Evolutionary conservation across 2,113 vertebrate species (phyloP).

Genomic region (Martes martes): DNA sequence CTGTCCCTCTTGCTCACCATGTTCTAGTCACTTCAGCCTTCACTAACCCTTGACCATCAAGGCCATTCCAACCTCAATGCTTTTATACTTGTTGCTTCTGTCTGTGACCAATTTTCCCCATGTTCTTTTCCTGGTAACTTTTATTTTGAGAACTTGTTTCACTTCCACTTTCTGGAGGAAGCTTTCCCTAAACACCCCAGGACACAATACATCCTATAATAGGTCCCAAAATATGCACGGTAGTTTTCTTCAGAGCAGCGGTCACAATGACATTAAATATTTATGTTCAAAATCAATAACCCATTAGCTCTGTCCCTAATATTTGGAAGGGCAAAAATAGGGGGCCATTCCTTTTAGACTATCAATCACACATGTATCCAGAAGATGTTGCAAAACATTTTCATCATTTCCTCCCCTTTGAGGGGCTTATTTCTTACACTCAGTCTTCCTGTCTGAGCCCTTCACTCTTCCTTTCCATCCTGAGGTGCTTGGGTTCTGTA

Average conservation of each 20-base stretch:
- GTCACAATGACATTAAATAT: not conserved
- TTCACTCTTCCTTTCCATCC: not conserved
- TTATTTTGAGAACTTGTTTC: not conserved
- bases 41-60: not conserved
- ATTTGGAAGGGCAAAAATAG: not conserved
- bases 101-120: not conserved
- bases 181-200: not conserved
- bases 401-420: not conserved
- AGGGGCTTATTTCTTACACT: not conserved
- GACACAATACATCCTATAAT: not conserved
- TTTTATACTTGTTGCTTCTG: not conserved
- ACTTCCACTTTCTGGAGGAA: not conserved
- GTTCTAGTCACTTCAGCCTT: not conserved
- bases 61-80: not conserved
- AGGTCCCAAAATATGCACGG: not conserved
- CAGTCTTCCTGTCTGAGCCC: not conserved
- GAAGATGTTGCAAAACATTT: not conserved
- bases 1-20: accelerated
- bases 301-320: not conserved
- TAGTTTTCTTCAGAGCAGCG: not conserved
- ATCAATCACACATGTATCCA: not conserved
- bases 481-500: not conserved
- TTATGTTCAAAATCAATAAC: not conserved
- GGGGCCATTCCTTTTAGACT: not conserved
- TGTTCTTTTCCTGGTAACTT: not conserved